phyloP scores from a whole-genome alignment of 1,140 invertebrate species.

The Drosophila mauritiana region DNA sequence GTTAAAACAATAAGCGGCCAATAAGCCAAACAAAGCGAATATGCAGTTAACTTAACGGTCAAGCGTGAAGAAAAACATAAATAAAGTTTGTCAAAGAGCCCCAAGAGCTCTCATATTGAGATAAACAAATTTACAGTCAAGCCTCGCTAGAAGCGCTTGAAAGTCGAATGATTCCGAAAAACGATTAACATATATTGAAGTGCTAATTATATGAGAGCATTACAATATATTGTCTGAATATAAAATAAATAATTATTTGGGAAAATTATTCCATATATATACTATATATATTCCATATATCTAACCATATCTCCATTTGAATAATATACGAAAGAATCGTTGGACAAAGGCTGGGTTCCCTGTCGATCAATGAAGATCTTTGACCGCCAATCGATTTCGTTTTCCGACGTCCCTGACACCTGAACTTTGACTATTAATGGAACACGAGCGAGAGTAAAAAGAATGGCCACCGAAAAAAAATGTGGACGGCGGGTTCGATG shows the following conservation, averaged over 20 bases:
- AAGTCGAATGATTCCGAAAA: background rate
- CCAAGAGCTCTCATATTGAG: slow-evolving; percentile 22
- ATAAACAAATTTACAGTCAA: slow-evolving; percentile 38
- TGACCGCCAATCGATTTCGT: slow-evolving; percentile 57
- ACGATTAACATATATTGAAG: too few relatives aligned
- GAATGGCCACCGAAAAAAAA: slow-evolving; percentile 6
- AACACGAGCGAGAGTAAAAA: slow-evolving; percentile 31
- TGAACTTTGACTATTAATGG: slow-evolving; percentile 66
- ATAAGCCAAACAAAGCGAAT: slow-evolving; percentile 77
- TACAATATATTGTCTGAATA: too few relatives aligned
- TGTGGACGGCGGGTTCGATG: background rate
- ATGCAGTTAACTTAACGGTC: slow-evolving; percentile 79
- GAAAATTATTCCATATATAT: too few relatives aligned
- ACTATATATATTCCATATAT: too few relatives aligned
- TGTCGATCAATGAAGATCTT: slow-evolving; percentile 13
- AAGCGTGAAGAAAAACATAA: slow-evolving; percentile 78
- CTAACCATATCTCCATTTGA: too few relatives aligned
- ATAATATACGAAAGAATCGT: background rate
- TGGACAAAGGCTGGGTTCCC: background rate
- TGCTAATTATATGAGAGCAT: too few relatives aligned
- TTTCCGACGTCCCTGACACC: slow-evolving; percentile 59
- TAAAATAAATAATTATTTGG: too few relatives aligned
- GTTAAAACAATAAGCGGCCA: slow-evolving; percentile 78
- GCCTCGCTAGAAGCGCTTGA: background rate
- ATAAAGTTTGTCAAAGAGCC: slow-evolving; percentile 60